Evolutionary conservation across 2,888 invertebrate species (phyloP).

Genomic region (Drosophila ustulata): DNA sequence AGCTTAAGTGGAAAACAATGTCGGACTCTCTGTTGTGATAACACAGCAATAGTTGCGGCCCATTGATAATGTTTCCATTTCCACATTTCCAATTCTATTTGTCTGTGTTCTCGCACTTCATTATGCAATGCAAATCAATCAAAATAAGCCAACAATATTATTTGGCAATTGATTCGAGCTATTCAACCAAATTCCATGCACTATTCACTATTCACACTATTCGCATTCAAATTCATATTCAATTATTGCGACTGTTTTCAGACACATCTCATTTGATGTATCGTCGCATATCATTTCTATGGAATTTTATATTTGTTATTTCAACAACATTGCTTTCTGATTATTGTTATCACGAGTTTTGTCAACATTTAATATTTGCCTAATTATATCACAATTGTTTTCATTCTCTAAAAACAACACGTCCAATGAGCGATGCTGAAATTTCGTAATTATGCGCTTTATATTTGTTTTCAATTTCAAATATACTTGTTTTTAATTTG

Average conservation of each 20-base stretch:
- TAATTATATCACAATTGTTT: constrained; percentile 3
- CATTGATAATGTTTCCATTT: constrained; percentile 19
- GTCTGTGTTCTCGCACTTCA: neutral
- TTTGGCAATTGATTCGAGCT: constrained; percentile 7
- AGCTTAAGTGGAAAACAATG: constrained; percentile 70
- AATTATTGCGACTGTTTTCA: neutral
- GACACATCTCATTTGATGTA: too few species aligned
- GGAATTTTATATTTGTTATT: neutral
- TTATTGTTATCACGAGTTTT: constrained; percentile 2
- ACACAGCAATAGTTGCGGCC: constrained; percentile 21
- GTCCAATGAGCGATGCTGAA: neutral
- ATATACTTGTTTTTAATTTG: too few species aligned
- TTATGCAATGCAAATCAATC: constrained; percentile 33
- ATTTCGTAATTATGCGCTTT: neutral
- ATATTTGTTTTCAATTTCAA: too few species aligned
- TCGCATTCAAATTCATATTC: constrained; percentile 1
- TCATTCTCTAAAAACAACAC: neutral
- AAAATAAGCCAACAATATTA: constrained; percentile 21
- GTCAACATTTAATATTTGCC: neutral
- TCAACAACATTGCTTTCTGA: constrained; percentile 1
- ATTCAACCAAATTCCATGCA: neutral
- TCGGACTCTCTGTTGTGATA: constrained; percentile 42
- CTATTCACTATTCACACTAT: neutral
- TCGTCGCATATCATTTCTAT: neutral
- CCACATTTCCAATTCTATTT: neutral